Evolutionary conservation across 1,140 invertebrate genomes (phyloP).

Genomic region (Apis mellifera): Amel_HAv3.1 CM009937.2:3070001-3070500

Average conservation of each 20-base stretch:
- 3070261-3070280: constrained; percentile 6
- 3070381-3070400: not conserved
- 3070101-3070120: constrained; percentile 1
- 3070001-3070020: constrained; percentile 58
- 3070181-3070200: constrained; percentile 24
- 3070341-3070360: too few relatives aligned
- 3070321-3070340: too few relatives aligned
- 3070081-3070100: constrained; percentile 28
- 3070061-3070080: constrained; percentile 42
- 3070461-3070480: too few relatives aligned
- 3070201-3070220: constrained; percentile 13
- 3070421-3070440: too few relatives aligned
- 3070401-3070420: not conserved
- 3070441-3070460: too few relatives aligned
- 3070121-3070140: constrained; percentile 50
- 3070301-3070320: not conserved
- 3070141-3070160: constrained; percentile 24
- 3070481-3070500: too few relatives aligned
- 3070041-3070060: constrained; percentile 67
- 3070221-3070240: constrained; percentile 18
- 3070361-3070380: too few relatives aligned
- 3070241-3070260: not conserved
- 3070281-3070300: not conserved
- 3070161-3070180: constrained; percentile 34
- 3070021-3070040: constrained; percentile 58